Conservation (phyloP, 2,888 invertebrate species). For the Palloptera scutellata region DNA sequence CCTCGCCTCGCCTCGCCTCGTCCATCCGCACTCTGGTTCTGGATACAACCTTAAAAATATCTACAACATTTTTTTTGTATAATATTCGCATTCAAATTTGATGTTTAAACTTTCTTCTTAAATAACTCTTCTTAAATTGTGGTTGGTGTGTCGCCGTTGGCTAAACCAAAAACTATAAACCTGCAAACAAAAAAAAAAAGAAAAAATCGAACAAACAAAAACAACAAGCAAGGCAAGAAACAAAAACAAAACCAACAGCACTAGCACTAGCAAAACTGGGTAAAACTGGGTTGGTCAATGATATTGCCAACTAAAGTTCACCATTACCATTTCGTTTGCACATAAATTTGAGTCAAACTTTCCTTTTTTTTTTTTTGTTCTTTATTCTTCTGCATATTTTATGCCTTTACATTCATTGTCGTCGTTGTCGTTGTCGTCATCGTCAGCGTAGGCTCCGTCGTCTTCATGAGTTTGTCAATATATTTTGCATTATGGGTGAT, state of each 20-base stretch:
- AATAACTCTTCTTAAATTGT: background rate
- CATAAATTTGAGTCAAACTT: conserved; percentile 26
- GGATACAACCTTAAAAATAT: background rate
- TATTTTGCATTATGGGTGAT: conserved; percentile 29
- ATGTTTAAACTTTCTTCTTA: conserved; percentile 1
- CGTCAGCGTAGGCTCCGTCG: background rate
- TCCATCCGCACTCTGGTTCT: too few species aligned
- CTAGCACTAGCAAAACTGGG: background rate
- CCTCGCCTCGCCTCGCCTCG: too few species aligned
- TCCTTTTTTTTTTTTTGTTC: conserved; percentile 5
- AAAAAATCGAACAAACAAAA: background rate
- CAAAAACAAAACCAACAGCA: background rate
- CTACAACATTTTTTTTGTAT: conserved; percentile 3
- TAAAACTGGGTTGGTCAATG: background rate
- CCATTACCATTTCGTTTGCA: conserved; percentile 23
- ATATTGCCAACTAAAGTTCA: conserved; percentile 27
- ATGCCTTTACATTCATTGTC: background rate
- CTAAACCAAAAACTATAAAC: too few species aligned
- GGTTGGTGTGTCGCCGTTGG: too few species aligned
- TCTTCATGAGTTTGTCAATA: conserved; percentile 21
- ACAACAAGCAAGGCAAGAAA: background rate
- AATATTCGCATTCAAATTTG: conserved; percentile 17
- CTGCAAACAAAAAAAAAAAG: too few species aligned
- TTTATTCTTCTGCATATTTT: background rate
- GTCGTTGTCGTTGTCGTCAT: background rate